These are phyloP conservation scores for Clavelina lepadiformis DNA, from an alignment of 23 tunicate species.

Conservation along the genomic window DNA sequence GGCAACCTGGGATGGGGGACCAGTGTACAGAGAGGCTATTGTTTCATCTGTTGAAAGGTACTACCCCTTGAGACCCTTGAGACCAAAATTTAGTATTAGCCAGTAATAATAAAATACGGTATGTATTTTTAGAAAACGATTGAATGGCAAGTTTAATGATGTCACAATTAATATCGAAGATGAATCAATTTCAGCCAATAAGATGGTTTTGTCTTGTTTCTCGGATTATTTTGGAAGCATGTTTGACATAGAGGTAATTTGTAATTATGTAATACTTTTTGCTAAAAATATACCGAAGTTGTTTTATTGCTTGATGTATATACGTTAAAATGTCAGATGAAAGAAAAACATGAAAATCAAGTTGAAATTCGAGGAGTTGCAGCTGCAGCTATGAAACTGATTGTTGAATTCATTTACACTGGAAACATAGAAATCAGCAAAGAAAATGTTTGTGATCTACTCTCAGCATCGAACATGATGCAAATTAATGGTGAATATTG, in stretches of 20 bases:
- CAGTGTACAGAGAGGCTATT: too few relatives aligned
- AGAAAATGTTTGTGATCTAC: background rate
- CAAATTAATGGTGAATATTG: background rate
- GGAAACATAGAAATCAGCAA: background rate
- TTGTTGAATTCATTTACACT: background rate
- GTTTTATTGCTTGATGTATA: too few relatives aligned
- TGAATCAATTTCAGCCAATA: conserved; percentile 8
- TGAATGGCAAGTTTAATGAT: conserved; percentile 13
- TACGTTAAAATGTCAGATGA: too few relatives aligned
- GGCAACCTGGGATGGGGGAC: too few relatives aligned
- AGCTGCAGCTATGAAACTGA: background rate
- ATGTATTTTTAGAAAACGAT: conserved; percentile 12
- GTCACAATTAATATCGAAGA: conserved; percentile 22
- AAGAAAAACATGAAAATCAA: too few relatives aligned
- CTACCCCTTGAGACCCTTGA: too few relatives aligned
- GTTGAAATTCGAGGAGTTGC: too few relatives aligned
- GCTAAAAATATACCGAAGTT: too few relatives aligned
- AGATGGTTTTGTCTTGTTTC: conserved; percentile 20
- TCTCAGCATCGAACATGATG: background rate
- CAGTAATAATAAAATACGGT: too few relatives aligned
- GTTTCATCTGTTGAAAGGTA: too few relatives aligned
- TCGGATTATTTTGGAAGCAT: conserved; percentile 10
- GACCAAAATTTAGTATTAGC: too few relatives aligned
- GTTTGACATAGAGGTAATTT: conserved; percentile 15
- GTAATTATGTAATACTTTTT: too few relatives aligned